Conservation (phyloP, 2,113 vertebrate genomes). For the Zapornia atra region DNA sequence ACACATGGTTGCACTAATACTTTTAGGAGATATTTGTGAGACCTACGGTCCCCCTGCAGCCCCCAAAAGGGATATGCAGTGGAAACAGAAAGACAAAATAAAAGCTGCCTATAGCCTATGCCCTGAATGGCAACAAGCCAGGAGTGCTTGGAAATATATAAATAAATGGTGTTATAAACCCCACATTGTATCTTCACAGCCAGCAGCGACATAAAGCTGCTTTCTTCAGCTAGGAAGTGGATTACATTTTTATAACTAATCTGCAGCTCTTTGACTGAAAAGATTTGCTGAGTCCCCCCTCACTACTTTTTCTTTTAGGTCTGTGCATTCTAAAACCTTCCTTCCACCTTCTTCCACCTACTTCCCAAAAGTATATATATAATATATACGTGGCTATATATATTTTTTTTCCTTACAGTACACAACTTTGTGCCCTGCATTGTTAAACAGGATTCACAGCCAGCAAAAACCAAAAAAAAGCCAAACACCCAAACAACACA, state of each 20-base stretch:
- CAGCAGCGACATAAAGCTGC: conserved; percentile 49
- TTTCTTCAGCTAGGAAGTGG: conserved; percentile 58
- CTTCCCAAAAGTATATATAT: background rate
- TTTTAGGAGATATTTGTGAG: background rate
- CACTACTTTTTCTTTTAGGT: background rate
- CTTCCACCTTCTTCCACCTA: background rate
- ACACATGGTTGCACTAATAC: background rate
- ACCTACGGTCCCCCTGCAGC: background rate
- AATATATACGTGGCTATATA: background rate
- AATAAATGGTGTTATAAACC: background rate
- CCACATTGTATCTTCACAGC: conserved; percentile 41
- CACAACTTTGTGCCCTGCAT: background rate
- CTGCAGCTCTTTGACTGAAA: background rate
- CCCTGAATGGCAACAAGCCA: background rate
- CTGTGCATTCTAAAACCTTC: conserved; percentile 16
- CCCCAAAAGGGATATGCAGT: background rate
- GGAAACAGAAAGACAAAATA: background rate
- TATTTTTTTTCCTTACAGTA: background rate
- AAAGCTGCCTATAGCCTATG: background rate
- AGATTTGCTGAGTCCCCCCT: conserved; percentile 27
- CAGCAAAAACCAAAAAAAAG: background rate
- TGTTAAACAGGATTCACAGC: conserved; percentile 34
- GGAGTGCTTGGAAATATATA: background rate
- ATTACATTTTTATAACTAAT: conserved; percentile 69
- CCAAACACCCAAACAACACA: conserved; percentile 29